Conservation (phyloP, 2,113 vertebrate species). For the Noctilio leporinus region DNA sequence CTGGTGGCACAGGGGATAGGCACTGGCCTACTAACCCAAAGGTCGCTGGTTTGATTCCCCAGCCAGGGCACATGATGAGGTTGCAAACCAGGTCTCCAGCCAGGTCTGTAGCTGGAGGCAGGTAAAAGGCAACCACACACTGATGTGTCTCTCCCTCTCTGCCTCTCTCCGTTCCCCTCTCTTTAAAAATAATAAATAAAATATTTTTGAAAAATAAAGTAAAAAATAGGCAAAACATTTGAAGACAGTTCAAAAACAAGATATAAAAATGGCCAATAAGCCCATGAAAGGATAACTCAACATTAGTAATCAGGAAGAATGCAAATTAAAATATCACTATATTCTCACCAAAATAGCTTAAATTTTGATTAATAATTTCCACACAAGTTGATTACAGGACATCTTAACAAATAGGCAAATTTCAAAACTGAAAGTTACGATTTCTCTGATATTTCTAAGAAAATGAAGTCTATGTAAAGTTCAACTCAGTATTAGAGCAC, state of each 20-base stretch:
- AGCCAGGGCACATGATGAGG: too few species aligned
- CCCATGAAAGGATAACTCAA: not conserved
- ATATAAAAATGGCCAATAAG: not conserved
- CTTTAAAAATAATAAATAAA: too few species aligned
- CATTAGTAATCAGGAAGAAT: not conserved
- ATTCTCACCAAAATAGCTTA: not conserved
- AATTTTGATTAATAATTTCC: not conserved
- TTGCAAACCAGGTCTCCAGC: too few species aligned
- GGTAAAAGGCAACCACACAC: too few species aligned
- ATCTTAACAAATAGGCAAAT: not conserved
- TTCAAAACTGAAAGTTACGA: not conserved
- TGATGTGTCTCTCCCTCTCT: too few species aligned
- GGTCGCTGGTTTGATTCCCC: too few species aligned
- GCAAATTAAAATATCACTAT: not conserved
- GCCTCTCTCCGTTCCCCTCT: too few species aligned
- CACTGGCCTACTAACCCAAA: too few species aligned
- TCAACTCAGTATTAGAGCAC: not conserved
- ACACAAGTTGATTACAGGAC: not conserved
- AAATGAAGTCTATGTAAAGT: not conserved
- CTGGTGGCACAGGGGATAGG: too few species aligned
- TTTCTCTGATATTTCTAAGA: not conserved
- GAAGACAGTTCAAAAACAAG: not conserved
- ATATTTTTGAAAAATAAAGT: too few species aligned
- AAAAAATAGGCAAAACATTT: not conserved
- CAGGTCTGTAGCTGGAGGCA: too few species aligned